Evolutionary conservation across 37 sponge, comb jelly and placozoan species (phyloP).

Genomic region (Agelas oroides): DNA sequence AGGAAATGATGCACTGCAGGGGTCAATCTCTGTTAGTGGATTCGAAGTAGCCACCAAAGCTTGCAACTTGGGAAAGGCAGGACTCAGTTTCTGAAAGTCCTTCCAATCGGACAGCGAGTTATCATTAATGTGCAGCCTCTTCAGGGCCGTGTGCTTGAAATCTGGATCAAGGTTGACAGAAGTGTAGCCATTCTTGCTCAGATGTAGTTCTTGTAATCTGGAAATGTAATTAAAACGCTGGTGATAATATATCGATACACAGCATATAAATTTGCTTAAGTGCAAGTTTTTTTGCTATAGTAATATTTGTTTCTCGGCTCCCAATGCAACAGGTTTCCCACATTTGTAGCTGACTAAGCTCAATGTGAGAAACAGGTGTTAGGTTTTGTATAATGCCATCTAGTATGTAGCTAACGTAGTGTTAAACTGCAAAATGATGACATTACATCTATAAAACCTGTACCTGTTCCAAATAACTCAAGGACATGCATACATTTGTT

Average conservation of each 20-base stretch:
- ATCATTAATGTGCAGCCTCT: slow-evolving; percentile 44
- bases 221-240: not conserved
- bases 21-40: slow-evolving; percentile 15
- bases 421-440: too few relatives aligned
- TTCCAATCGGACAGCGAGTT: slow-evolving; percentile 41
- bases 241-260: too few relatives aligned
- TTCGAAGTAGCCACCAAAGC: slow-evolving; percentile 22
- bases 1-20: not conserved
- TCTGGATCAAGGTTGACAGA: slow-evolving; percentile 18
- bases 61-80: slow-evolving; percentile 56
- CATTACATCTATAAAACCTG: too few relatives aligned
- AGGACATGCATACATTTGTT: too few relatives aligned
- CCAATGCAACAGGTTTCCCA: too few relatives aligned
- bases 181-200: slow-evolving; percentile 50
- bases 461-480: too few relatives aligned
- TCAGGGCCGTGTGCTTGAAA: slow-evolving; percentile 12
- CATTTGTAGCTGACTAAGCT: too few relatives aligned
- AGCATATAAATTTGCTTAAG: slow-evolving; percentile 50
- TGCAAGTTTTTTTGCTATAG: slow-evolving; percentile 52
- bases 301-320: not conserved
- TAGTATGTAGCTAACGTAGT: too few relatives aligned
- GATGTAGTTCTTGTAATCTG: slow-evolving; percentile 66
- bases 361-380: too few relatives aligned
- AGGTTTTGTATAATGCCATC: too few relatives aligned
- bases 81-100: slow-evolving; percentile 37